Evolutionary conservation across 30 jellyfish, hydroid and myxozoan genomes (phyloP).

Genomic region (Cassiopea andromeda): DNA sequence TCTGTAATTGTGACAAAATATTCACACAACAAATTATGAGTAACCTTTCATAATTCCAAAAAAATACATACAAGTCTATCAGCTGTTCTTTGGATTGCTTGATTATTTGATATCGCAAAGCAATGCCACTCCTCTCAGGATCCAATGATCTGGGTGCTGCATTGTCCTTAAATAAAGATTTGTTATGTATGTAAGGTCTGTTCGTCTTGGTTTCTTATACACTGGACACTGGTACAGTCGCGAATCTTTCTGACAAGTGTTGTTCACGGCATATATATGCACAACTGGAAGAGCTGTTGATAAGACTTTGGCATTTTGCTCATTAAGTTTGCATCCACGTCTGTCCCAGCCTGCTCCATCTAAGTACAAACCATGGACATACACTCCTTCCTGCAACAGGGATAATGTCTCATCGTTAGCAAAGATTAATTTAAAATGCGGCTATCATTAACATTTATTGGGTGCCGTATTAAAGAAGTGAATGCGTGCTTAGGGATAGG

Average conservation of each 20-base stretch:
- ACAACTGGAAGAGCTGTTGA: constrained; percentile 86
- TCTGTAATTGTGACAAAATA: too few relatives aligned
- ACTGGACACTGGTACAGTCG: constrained; percentile 94
- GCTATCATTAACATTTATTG: too few relatives aligned
- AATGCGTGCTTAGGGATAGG: too few relatives aligned
- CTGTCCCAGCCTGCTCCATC: constrained; percentile 99
- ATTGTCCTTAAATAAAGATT: constrained; percentile 84
- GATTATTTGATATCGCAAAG: constrained; percentile 89
- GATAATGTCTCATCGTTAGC: neutral
- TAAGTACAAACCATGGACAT: constrained; percentile 90
- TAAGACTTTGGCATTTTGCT: constrained; percentile 84
- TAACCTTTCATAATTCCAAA: too few relatives aligned
- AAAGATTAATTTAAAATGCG: too few relatives aligned
- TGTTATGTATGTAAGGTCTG: constrained; percentile 95
- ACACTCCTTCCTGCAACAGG: constrained; percentile 87
- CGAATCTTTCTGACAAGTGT: constrained; percentile 94
- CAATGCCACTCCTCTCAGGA: constrained; percentile 95
- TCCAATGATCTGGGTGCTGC: constrained; percentile 97
- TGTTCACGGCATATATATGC: constrained; percentile 90
- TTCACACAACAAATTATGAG: too few relatives aligned
- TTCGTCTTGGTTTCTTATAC: constrained; percentile 93
- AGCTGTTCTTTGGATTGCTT: neutral
- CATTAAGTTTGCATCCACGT: constrained; percentile 88
- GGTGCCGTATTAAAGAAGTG: too few relatives aligned
- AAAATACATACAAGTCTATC: neutral